A percentile compares a stretch with the other conserved stretches of the same genome.
Conservation (phyloP, 2,888 invertebrate species). For the Oasisia sp. region DNA sequence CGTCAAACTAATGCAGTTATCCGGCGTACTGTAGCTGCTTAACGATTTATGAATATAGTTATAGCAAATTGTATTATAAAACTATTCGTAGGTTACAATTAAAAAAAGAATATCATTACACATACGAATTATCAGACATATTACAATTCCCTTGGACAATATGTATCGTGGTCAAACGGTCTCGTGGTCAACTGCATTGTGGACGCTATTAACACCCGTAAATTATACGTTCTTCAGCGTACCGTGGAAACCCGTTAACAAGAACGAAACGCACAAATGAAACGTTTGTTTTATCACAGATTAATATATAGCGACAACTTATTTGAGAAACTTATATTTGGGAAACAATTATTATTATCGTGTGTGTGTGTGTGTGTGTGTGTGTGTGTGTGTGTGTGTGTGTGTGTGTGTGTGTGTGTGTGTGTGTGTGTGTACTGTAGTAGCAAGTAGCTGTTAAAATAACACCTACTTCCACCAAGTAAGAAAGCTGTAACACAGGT, state of each 20-base stretch:
- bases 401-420: no score
- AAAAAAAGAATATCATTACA: neutral
- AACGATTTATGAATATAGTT: no score
- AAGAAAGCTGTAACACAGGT: no score
- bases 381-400: no score
- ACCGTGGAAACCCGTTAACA: neutral
- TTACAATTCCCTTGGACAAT: neutral
- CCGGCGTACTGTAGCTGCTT: no score
- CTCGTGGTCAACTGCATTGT: neutral
- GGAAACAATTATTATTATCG: neutral
- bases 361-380: no score
- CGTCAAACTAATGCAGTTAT: no score
- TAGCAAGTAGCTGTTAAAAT: neutral
- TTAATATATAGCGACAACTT: neutral
- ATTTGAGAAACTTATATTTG: neutral
- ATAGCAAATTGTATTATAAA: no score
- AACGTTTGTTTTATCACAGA: neutral
- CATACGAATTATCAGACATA: neutral
- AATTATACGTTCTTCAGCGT: neutral
- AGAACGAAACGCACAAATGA: neutral
- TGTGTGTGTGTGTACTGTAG: neutral
- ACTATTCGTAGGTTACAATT: no score
- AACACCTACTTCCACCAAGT: no score
- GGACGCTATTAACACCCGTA: no score
- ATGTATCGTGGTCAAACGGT: neutral